Percentiles rank a stretch among this genome's conserved stretches.
Evolutionary conservation across 2,888 invertebrate genomes (phyloP).

Genomic region (Morpho helenor): DNA sequence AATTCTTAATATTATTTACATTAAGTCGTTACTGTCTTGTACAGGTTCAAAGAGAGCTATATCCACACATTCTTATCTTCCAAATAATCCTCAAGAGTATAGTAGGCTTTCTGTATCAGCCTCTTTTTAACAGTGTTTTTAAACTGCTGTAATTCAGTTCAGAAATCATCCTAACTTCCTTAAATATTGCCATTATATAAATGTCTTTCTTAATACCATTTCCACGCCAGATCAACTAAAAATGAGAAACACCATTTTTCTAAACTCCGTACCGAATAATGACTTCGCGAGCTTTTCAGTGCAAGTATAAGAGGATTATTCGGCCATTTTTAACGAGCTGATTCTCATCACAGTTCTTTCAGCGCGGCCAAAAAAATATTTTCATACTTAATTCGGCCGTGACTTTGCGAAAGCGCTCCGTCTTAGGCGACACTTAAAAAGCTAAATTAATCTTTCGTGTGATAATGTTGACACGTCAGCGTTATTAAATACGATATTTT

Average conservation of each 20-base stretch:
- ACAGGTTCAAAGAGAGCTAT: too few relatives aligned
- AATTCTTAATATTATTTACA: too few relatives aligned
- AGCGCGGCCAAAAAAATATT: constrained; percentile 17
- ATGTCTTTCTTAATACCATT: not conserved
- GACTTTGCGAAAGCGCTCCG: constrained; percentile 16
- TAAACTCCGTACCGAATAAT: not conserved
- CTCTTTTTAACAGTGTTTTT: too few relatives aligned
- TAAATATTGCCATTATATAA: too few relatives aligned
- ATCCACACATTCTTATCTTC: too few relatives aligned
- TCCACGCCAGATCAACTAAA: not conserved
- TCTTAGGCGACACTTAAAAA: constrained; percentile 16
- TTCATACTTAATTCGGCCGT: constrained; percentile 17
- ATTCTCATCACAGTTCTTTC: constrained; percentile 15
- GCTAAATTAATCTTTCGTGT: constrained; percentile 16
- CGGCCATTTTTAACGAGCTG: constrained; percentile 16
- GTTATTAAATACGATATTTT: not conserved
- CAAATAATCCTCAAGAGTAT: too few relatives aligned
- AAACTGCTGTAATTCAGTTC: too few relatives aligned
- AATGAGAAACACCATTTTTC: not conserved
- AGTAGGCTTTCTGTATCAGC: too few relatives aligned
- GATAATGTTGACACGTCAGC: constrained; percentile 12
- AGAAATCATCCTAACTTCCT: too few relatives aligned
- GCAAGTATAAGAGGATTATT: constrained; percentile 16
- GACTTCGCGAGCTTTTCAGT: constrained; percentile 12
- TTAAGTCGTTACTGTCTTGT: too few relatives aligned